A percentile compares a stretch with the other conserved stretches of the same genome.
Evolutionary conservation across 2,113 vertebrate genomes (phyloP).

Genomic region (Semicossyphus pulcher): DNA sequence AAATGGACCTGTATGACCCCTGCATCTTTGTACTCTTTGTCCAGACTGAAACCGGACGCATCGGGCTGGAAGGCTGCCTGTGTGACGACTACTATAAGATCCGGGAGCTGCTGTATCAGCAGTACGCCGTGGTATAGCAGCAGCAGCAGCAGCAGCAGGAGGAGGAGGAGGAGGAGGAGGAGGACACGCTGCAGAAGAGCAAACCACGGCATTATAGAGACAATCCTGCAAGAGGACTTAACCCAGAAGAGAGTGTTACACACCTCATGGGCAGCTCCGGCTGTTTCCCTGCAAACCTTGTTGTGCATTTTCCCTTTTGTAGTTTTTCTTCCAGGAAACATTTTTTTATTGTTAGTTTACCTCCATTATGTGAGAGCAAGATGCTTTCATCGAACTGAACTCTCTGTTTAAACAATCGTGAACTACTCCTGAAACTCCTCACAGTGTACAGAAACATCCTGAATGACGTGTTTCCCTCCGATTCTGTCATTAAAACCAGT

Average conservation of each 20-base stretch:
- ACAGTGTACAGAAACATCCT: constrained; percentile 26
- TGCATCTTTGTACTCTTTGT: constrained; percentile 64
- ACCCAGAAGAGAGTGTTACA: constrained; percentile 47
- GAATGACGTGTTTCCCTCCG: not conserved
- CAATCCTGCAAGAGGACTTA: constrained; percentile 63
- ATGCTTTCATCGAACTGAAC: constrained; percentile 35
- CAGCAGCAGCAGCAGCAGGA: constrained; percentile 42
- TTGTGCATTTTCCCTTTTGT: constrained; percentile 67
- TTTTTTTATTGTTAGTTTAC: constrained; percentile 45
- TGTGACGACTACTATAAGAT: constrained; percentile 99
- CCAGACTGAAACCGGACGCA: constrained; percentile 98
- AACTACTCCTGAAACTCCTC: not conserved
- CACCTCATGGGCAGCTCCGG: constrained; percentile 50
- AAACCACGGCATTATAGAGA: constrained; percentile 51
- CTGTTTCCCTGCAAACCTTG: constrained; percentile 45
- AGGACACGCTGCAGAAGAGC: constrained; percentile 27
- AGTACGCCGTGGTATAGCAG: constrained; percentile 94
- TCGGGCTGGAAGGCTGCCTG: constrained; percentile 97
- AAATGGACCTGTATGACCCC: constrained; percentile 35
- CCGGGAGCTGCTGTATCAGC: constrained; percentile 97
- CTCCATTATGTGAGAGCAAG: constrained; percentile 26
- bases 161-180: constrained; percentile 7
- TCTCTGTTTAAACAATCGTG: constrained; percentile 20
- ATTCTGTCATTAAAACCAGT: constrained; percentile 57
- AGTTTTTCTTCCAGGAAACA: constrained; percentile 18